Base-by-base conservation (phyloP, 2,888 invertebrate genomes). In the Mythimna lalbum region DNA sequence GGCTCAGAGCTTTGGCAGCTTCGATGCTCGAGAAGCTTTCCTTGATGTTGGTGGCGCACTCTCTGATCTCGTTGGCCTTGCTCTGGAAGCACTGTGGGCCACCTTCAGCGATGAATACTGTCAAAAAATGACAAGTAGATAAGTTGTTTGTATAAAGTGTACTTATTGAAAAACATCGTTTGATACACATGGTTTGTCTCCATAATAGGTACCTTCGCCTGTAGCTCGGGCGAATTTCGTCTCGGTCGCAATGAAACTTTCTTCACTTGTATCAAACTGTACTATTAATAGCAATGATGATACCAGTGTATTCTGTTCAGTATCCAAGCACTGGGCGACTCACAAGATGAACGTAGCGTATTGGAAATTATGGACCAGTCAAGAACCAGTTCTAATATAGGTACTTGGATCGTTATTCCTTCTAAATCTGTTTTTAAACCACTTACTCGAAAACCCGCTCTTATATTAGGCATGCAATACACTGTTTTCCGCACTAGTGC, bases 41-140 rank as follows among this genome's bases (percentile, higher is more conserved):
- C 73, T 78, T 88, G 0, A 90, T 4, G 4, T 83, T 91, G 63
- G 97, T 97, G 1, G 96, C 88, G 87, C 98, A 98, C 1, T 94
- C 91, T 78, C 96, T 96, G 69, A 98, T 96, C 0, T 93, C 96
- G 14, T 95, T 94, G 39, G 93, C 91, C 81, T 97, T 97, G 0
- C 94, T 91, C 73, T 94, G 87, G 81, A 98, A 94, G 87, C 98
- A 98, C 87, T 98, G 97, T 0, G 98, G 97, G 1, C 98, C 98
- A 10, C 97, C 96, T 88, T 98, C 98, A 1, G 98, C 97, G 84
- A 95, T 95, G 89, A 95, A 96, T 86, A 95, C 95, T 96, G 63
- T 43, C 3, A 43, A 69, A 49, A n/a, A 49, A 43, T 19, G 17
- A 19, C 43, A 43, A 43, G 43, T 27, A 27, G 27, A 4, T 27